Evolutionary conservation across 2,113 vertebrate genomes (phyloP).

Genomic region (Phyllostomus hastatus): DNA sequence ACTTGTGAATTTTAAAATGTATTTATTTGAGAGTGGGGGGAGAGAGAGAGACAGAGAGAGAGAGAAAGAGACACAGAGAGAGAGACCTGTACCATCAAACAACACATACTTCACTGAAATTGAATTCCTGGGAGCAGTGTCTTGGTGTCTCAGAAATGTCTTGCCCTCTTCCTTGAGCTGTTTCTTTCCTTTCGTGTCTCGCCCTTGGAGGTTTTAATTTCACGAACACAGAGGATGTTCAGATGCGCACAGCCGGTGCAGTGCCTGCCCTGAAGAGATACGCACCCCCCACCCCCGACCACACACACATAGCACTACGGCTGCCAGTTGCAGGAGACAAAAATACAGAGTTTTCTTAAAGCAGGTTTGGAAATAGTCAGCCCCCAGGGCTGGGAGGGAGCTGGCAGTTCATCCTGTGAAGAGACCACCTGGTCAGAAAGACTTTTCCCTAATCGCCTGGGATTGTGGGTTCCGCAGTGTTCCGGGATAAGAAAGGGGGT

Average conservation of each 20-base stretch:
- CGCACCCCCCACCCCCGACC: rapidly evolving
- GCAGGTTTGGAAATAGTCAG: neutral
- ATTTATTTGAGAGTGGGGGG: neutral
- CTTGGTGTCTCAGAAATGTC: neutral
- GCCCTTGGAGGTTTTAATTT: neutral
- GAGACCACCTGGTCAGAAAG: neutral
- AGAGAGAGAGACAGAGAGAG: neutral
- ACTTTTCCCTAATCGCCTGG: neutral
- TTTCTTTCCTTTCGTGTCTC: neutral
- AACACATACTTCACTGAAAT: neutral
- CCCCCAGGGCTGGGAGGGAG: neutral
- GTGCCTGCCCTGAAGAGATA: neutral
- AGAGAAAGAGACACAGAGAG: neutral
- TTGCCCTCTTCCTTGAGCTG: neutral
- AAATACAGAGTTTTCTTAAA: neutral
- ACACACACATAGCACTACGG: neutral
- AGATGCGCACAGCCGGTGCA: neutral
- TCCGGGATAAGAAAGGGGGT: neutral
- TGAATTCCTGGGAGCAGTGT: neutral
- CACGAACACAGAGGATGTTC: neutral
- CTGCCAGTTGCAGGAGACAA: neutral
- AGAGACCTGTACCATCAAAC: neutral
- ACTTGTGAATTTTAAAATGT: neutral
- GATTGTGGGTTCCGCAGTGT: neutral
- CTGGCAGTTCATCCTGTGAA: neutral